Conservation (phyloP, 2,797 vertebrate species). For the Enteromius radiatus region DNA sequence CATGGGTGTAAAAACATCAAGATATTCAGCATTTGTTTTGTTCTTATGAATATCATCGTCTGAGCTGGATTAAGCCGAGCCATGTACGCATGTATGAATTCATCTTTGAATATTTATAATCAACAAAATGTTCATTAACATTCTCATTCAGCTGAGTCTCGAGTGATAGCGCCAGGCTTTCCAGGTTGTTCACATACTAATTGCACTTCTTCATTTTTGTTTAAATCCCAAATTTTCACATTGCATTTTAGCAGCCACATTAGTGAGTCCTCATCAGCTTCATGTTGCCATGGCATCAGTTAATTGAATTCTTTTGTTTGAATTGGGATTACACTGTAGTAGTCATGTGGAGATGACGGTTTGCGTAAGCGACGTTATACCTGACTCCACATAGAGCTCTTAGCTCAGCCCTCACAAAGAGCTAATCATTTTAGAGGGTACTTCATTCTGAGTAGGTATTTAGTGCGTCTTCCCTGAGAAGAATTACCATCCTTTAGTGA, state of each 20-base stretch:
- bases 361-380: conserved; percentile 60
- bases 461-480: conserved; percentile 25
- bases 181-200: conserved; percentile 38
- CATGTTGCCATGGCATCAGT: conserved; percentile 64
- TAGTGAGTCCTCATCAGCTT: conserved; percentile 50
- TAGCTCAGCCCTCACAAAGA: conserved; percentile 40
- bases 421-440: conserved; percentile 46
- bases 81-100: conserved; percentile 41
- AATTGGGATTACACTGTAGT: conserved; percentile 60
- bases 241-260: conserved; percentile 1
- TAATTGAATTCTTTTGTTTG: conserved; percentile 67
- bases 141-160: conserved; percentile 42
- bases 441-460: conserved; percentile 40
- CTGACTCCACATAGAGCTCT: conserved; percentile 39
- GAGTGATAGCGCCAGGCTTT: conserved; percentile 46
- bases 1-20: neutral
- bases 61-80: conserved; percentile 38
- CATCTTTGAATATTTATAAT: conserved; percentile 58
- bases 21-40: neutral
- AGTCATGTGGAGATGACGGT: conserved; percentile 68
- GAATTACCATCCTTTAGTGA: conserved; percentile 17
- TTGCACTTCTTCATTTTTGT: conserved; percentile 32
- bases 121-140: conserved; percentile 53
- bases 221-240: conserved; percentile 17
- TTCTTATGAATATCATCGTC: conserved; percentile 20